phyloP scores from a whole-genome alignment of 2,113 vertebrate genomes.

The Podarcis raffonei region DNA sequence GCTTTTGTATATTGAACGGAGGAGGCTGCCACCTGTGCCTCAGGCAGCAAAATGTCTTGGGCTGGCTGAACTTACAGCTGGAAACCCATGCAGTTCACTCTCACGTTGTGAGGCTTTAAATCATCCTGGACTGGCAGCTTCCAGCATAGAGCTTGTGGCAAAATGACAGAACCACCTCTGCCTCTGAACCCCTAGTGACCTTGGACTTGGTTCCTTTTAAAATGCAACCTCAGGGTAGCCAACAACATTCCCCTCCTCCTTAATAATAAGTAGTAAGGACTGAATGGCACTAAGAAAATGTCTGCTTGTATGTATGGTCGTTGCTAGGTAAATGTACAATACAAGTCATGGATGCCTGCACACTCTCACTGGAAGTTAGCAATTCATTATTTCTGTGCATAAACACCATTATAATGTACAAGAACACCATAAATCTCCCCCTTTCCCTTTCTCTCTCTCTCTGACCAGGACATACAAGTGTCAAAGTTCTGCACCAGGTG shows the following conservation, averaged over 20 bases:
- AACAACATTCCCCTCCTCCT: background rate
- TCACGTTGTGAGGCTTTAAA: background rate
- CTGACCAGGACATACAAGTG: rapidly evolving
- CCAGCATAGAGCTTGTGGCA: background rate
- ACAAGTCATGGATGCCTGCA: constrained; percentile 36
- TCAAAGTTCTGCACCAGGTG: background rate
- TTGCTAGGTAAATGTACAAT: constrained; percentile 3
- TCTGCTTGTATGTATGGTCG: background rate
- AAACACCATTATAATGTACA: background rate
- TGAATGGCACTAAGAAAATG: background rate
- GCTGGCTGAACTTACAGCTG: background rate
- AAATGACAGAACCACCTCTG: background rate
- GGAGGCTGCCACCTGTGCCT: too few species aligned
- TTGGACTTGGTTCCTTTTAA: background rate
- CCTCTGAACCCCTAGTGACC: background rate
- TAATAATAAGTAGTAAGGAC: background rate
- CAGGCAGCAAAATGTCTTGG: too few species aligned
- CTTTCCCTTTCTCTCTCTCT: background rate
- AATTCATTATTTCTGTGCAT: background rate
- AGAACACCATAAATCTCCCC: constrained; percentile 1
- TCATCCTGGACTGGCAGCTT: too few species aligned
- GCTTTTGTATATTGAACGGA: too few species aligned
- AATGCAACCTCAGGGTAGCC: background rate
- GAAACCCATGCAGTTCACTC: background rate
- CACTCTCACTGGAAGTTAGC: background rate